phyloP scores from a whole-genome alignment of 2,888 invertebrate species.

The Microdon myrmicae region DNA sequence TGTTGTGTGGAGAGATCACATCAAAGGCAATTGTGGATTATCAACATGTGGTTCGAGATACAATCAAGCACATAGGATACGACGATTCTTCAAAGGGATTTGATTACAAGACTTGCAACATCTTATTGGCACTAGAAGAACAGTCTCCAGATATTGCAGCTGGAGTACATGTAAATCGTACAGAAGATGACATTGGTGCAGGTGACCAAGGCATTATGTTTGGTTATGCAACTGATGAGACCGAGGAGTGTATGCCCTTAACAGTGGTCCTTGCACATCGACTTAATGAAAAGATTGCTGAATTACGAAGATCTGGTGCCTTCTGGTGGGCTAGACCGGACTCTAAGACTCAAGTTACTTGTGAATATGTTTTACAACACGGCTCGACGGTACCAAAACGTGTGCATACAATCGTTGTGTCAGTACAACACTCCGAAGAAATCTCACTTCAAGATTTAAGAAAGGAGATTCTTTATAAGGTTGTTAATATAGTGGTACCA shows the following conservation, averaged over 20 bases:
- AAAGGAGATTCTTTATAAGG: conserved; percentile 82
- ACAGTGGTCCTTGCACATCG: conserved; percentile 93
- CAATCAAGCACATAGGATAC: conserved; percentile 98
- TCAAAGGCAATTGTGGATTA: conserved; percentile 99
- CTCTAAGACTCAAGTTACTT: conserved; percentile 93
- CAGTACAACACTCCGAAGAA: conserved; percentile 92
- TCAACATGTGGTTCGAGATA: conserved; percentile 95
- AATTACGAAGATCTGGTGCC: conserved; percentile 85
- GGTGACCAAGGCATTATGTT: conserved; percentile 99
- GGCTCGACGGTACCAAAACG: conserved; percentile 93
- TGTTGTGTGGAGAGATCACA: conserved; percentile 98
- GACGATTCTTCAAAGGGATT: conserved; percentile 89
- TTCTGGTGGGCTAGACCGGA: conserved; percentile 95
- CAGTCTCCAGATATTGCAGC: conserved; percentile 95
- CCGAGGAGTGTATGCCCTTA: conserved; percentile 96
- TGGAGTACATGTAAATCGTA: conserved; percentile 89
- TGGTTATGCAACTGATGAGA: conserved; percentile 97
- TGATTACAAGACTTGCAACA: conserved; percentile 99
- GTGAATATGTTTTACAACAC: conserved; percentile 86
- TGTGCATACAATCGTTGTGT: conserved; percentile 95
- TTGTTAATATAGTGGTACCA: conserved; percentile 89
- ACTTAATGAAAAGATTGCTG: conserved; percentile 90
- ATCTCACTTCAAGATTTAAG: conserved; percentile 82
- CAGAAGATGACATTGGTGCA: conserved; percentile 93
- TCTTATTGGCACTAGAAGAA: conserved; percentile 97